Base-by-base conservation (phyloP, 2,888 invertebrate species). In the Diplazon laetatorius region DNA sequence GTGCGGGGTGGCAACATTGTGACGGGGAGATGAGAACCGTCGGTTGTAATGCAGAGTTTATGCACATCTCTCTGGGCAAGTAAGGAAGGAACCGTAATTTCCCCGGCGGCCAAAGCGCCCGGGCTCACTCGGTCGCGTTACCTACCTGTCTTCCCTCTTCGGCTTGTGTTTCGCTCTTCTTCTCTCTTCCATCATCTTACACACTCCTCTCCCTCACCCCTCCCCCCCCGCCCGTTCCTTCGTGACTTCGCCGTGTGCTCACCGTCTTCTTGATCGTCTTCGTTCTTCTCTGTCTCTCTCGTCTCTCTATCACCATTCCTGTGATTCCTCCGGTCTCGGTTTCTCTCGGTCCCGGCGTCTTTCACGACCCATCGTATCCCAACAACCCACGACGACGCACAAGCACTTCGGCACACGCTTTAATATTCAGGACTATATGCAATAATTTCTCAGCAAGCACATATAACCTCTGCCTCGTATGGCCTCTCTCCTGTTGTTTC, bases 381-480 rank as follows among this genome's bases (percentile, higher is more conserved):
- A 37, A 46, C 52, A 12, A n/a, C 48, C n/a, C n/a, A n/a, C n/a
- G n/a, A 63, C 48, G 52, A 66, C 65, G 65, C 50, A 81, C 83
- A 66, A 82, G 85, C 86, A 85, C 88, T 88, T 85, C 85, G 85
- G 82, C 87, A 83, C 87, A 83, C 89, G 87, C 88, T 90, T 90
- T 90, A 90, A 89, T 90, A 90, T 90, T 90, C 90, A 90, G 87
- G n/a, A 89, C 89, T 90, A 90, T 90, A 90, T 89, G 90, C 90
- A 89, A 90, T 90, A 90, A 90, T 90, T 90, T 88, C 87, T 87
- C 85, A 84, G 87, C 86, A 86, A 87, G 87, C 88, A 86, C 68
- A 78, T 89, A 88, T n/a, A 87, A 86, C 84, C 84, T 6, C 83
- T 82, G 50, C 69, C 65, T 70, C 50, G 55, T 62, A 60, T 52